phyloP scores from a whole-genome alignment of 1,140 invertebrate genomes.

The Drosophila orena region DNA sequence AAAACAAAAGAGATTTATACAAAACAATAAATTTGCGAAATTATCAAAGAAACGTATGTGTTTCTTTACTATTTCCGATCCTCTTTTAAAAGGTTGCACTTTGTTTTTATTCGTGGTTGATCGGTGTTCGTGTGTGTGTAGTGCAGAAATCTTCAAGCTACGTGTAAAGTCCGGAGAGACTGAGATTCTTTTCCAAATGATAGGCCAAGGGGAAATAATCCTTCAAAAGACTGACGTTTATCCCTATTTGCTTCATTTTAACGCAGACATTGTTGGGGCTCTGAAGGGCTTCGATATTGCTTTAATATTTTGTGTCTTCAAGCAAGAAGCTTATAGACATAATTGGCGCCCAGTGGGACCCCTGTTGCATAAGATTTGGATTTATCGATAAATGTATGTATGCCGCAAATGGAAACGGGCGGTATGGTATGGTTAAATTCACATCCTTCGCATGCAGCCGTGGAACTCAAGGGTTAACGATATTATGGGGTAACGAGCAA shows the following conservation, averaged over 20 bases:
- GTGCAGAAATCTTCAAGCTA: slow-evolving; percentile 18
- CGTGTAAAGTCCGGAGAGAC: neutral
- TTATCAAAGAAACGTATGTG: slow-evolving; percentile 10
- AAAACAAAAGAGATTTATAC: slow-evolving; percentile 25
- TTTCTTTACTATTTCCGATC: slow-evolving; percentile 12
- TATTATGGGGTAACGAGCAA: slow-evolving; percentile 26
- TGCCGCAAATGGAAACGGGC: neutral
- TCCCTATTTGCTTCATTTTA: no score
- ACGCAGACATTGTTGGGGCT: no score
- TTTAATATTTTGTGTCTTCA: no score
- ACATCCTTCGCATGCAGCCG: slow-evolving; percentile 31
- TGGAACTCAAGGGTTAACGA: slow-evolving; percentile 18
- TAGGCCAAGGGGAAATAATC: neutral
- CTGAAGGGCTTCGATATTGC: no score
- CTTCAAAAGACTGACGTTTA: no score
- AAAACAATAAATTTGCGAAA: slow-evolving; percentile 25
- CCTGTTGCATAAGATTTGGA: neutral
- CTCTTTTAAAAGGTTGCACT: neutral
- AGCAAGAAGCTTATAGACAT: neutral
- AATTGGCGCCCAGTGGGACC: neutral
- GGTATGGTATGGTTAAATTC: slow-evolving; percentile 1
- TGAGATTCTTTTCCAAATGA: neutral
- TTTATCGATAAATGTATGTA: neutral
- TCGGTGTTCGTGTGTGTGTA: slow-evolving; percentile 18
- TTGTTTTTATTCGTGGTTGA: neutral